Percentiles rank a stretch among this genome's conserved stretches.
Evolutionary conservation across 2,113 vertebrate species (phyloP).

Genomic region (Microtus ochrogaster): DNA sequence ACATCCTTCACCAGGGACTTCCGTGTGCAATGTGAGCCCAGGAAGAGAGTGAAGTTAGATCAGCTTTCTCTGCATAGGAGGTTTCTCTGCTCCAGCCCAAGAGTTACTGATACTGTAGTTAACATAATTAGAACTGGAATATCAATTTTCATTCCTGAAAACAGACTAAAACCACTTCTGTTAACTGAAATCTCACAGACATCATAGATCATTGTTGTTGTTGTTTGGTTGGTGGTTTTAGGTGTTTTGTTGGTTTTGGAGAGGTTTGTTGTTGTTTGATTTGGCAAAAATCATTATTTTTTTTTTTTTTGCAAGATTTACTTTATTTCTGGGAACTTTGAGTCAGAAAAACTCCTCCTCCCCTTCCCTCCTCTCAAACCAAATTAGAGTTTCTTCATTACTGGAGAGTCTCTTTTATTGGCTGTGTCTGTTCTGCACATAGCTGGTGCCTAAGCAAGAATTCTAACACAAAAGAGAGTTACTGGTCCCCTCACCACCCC

Average conservation of each 20-base stretch:
- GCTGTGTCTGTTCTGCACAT: neutral
- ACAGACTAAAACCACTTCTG: neutral
- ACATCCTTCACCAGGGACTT: neutral
- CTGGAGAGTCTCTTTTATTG: neutral
- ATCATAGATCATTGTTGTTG: neutral
- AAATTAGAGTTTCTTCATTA: neutral
- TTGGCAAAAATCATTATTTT: neutral
- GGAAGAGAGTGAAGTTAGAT: neutral
- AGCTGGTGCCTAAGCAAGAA: neutral
- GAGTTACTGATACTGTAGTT: neutral
- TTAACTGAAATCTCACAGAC: neutral
- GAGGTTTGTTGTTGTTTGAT: neutral
- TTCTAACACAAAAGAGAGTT: neutral
- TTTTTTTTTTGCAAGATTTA: neutral
- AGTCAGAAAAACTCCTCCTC: neutral
- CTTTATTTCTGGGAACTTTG: neutral
- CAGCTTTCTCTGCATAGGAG: neutral
- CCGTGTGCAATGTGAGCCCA: neutral
- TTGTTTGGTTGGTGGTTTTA: neutral
- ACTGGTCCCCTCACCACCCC: neutral
- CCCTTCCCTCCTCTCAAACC: neutral
- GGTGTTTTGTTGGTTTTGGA: neutral
- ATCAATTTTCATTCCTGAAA: neutral
- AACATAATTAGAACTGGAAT: neutral
- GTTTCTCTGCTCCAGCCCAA: neutral